These are phyloP conservation scores for Drosophila neocordata DNA, from an alignment of 1,140 invertebrate species.

Conservation along the genomic window DNA sequence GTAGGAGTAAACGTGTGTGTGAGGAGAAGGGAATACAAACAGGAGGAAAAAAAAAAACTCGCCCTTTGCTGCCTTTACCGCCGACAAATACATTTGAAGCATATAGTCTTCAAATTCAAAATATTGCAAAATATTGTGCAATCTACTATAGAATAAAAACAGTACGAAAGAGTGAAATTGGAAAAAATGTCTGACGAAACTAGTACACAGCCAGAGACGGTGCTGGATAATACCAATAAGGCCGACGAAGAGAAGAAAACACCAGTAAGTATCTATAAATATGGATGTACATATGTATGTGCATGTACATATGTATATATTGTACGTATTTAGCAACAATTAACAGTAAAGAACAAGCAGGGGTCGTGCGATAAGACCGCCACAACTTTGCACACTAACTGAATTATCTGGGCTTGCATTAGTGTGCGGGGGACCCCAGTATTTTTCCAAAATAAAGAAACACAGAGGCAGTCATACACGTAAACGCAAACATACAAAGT, in stretches of 20 bases:
- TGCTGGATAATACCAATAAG: slow-evolving; percentile 40
- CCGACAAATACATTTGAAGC: slow-evolving; percentile 36
- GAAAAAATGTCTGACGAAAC: slow-evolving; percentile 64
- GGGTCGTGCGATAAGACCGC: slow-evolving; percentile 64
- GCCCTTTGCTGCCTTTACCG: slow-evolving; percentile 18
- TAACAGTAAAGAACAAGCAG: slow-evolving; percentile 47
- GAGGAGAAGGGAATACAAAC: slow-evolving; percentile 16
- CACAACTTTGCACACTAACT: slow-evolving; percentile 30
- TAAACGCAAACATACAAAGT: background rate
- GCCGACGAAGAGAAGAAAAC: slow-evolving; percentile 63
- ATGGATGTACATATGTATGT: slow-evolving; percentile 8
- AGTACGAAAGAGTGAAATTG: background rate
- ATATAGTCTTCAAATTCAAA: slow-evolving; percentile 33
- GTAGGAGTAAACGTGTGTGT: slow-evolving; percentile 45
- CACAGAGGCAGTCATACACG: slow-evolving; percentile 5
- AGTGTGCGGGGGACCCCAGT: slow-evolving; percentile 28
- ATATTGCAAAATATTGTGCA: slow-evolving; percentile 55
- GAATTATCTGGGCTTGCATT: slow-evolving; percentile 62
- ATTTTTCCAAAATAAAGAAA: slow-evolving; percentile 66
- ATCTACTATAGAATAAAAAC: background rate
- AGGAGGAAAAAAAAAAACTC: slow-evolving; percentile 36
- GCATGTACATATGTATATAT: slow-evolving; percentile 13
- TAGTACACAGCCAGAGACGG: slow-evolving; percentile 54
- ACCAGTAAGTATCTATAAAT: slow-evolving; percentile 58
- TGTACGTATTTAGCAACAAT: slow-evolving; percentile 51